Evolutionary conservation across 2,113 vertebrate genomes (phyloP).

Genomic region (Cyanoderma ruficeps): DNA sequence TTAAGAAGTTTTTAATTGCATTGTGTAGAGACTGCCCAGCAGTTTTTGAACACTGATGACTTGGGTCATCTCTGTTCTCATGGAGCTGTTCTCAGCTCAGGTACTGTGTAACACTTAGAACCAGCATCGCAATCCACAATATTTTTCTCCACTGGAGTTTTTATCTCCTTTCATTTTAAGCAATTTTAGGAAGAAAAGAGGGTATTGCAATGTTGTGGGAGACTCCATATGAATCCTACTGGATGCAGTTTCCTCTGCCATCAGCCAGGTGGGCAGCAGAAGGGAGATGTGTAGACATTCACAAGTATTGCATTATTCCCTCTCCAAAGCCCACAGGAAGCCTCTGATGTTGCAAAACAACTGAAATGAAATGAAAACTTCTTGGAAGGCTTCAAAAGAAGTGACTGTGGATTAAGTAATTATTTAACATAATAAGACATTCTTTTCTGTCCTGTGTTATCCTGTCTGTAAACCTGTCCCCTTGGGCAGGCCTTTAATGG

Average conservation of each 20-base stretch:
- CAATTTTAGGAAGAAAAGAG: not conserved
- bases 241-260: not conserved
- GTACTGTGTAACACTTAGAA: not conserved
- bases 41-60: not conserved
- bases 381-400: not conserved
- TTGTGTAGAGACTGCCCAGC: not conserved
- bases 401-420: not conserved
- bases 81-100: not conserved
- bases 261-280: not conserved
- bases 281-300: not conserved
- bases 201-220: not conserved
- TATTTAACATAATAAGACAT: not conserved
- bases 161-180: not conserved
- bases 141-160: not conserved
- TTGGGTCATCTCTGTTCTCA: not conserved
- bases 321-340: not conserved
- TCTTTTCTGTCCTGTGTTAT: not conserved
- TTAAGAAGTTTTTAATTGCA: not conserved
- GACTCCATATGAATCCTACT: rapidly evolving
- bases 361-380: not conserved
- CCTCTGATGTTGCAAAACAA: not conserved
- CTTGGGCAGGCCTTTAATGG: not conserved
- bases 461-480: not conserved
- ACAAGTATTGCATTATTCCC: not conserved
- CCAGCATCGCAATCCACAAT: rapidly evolving